Evolutionary conservation across 2,797 vertebrate genomes (phyloP).

Genomic region (Bovichtus variegatus): DNA sequence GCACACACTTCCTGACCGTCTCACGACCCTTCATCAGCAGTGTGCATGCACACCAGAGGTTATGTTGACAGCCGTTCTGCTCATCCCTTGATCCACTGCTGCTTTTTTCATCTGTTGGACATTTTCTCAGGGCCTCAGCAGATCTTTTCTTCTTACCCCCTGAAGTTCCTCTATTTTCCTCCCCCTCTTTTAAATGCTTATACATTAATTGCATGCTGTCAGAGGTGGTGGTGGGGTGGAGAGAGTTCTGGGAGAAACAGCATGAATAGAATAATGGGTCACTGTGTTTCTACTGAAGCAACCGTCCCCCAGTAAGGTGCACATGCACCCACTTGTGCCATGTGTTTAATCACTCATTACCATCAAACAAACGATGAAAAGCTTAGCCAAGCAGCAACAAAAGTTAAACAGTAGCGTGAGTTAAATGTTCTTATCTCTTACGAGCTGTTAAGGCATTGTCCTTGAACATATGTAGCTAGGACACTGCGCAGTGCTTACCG

Average conservation of each 20-base stretch:
- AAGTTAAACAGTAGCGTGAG: background rate
- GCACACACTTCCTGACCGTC: background rate
- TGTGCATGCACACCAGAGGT: slow-evolving; percentile 42
- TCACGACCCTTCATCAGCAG: slow-evolving; percentile 44
- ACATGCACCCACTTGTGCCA: slow-evolving; percentile 30
- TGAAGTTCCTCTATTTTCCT: slow-evolving; percentile 32
- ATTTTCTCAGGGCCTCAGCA: slow-evolving; percentile 48
- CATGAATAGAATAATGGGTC: slow-evolving; percentile 39
- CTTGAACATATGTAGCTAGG: slow-evolving; percentile 45
- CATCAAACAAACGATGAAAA: slow-evolving; percentile 38
- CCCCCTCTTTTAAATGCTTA: slow-evolving; percentile 56
- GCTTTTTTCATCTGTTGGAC: slow-evolving; percentile 54
- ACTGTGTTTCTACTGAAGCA: slow-evolving; percentile 51
- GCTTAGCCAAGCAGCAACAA: background rate
- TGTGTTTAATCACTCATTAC: slow-evolving; percentile 62
- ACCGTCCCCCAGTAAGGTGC: slow-evolving; percentile 32
- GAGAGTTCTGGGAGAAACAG: slow-evolving; percentile 15
- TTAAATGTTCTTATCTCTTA: background rate
- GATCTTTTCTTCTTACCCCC: slow-evolving; percentile 26
- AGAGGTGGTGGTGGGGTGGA: slow-evolving; percentile 24
- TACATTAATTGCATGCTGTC: slow-evolving; percentile 54
- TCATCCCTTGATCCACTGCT: slow-evolving; percentile 50
- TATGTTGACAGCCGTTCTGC: slow-evolving; percentile 49
- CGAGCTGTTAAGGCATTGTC: slow-evolving; percentile 26
- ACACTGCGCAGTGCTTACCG: slow-evolving; percentile 23